phyloP scores from a whole-genome alignment of 2,888 invertebrate genomes.

The Siphonodentalium dalli region DNA sequence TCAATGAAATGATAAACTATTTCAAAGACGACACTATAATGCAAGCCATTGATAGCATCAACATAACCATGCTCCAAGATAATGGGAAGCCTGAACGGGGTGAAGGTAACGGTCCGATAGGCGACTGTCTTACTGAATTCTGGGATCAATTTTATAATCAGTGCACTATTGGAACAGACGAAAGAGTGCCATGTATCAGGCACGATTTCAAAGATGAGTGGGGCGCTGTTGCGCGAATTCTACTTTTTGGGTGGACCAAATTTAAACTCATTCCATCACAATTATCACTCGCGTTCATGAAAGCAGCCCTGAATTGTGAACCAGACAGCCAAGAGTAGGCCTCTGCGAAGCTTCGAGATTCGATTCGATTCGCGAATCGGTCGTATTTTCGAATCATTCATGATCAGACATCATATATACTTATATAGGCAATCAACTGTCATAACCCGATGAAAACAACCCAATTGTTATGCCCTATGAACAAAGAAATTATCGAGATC shows the following conservation, averaged over 20 bases:
- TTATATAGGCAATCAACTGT: too few species aligned
- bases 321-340: too few species aligned
- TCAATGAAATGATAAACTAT: too few species aligned
- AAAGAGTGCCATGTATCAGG: not conserved
- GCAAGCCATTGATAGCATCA: too few species aligned
- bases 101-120: not conserved
- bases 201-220: slow-evolving; percentile 1
- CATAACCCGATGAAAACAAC: too few species aligned
- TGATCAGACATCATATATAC: too few species aligned
- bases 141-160: not conserved
- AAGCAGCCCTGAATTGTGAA: not conserved
- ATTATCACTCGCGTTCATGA: not conserved
- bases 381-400: too few species aligned
- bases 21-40: too few species aligned
- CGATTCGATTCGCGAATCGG: too few species aligned
- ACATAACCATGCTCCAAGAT: not conserved
- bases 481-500: too few species aligned
- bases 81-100: not conserved
- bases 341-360: too few species aligned
- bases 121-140: not conserved
- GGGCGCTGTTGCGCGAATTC: not conserved
- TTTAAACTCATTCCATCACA: not conserved
- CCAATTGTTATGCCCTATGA: too few species aligned
- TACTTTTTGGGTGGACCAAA: not conserved
- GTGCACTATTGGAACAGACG: not conserved